phyloP scores from a whole-genome alignment of 2,113 vertebrate genomes.

The Dasyurus viverrinus region DNA sequence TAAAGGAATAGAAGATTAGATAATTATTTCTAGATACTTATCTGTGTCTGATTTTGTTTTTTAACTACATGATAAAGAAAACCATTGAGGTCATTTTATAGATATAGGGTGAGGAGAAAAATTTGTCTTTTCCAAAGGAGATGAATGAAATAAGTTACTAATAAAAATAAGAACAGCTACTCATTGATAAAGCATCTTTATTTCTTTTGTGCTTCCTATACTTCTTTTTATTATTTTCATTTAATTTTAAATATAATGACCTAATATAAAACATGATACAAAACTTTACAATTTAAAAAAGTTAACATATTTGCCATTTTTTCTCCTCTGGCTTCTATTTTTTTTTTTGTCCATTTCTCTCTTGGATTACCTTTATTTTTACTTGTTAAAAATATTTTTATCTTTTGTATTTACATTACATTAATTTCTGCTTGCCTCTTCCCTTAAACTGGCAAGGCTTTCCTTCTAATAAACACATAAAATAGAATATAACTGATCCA shows the following conservation, averaged over 20 bases:
- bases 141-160: background rate
- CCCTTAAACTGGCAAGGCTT: background rate
- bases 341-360: too few relatives aligned
- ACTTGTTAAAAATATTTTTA: background rate
- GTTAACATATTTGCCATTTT: too few relatives aligned
- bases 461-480: background rate
- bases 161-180: background rate
- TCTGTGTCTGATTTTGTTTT: background rate
- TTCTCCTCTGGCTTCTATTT: too few relatives aligned
- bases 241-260: background rate
- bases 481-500: background rate
- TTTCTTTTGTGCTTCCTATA: background rate
- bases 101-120: background rate
- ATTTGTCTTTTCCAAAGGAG: background rate
- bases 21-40: background rate
- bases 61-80: background rate
- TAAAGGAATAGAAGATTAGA: background rate
- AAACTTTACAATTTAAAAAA: background rate
- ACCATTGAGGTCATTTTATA: background rate
- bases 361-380: background rate
- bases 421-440: background rate
- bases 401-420: background rate
- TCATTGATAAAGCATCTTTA: background rate
- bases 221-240: background rate
- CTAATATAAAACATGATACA: background rate